Percentiles rank a stretch among this genome's conserved stretches.
phyloP scores from a whole-genome alignment of 2,797 vertebrate genomes.

The Sternotherus odoratus region DNA sequence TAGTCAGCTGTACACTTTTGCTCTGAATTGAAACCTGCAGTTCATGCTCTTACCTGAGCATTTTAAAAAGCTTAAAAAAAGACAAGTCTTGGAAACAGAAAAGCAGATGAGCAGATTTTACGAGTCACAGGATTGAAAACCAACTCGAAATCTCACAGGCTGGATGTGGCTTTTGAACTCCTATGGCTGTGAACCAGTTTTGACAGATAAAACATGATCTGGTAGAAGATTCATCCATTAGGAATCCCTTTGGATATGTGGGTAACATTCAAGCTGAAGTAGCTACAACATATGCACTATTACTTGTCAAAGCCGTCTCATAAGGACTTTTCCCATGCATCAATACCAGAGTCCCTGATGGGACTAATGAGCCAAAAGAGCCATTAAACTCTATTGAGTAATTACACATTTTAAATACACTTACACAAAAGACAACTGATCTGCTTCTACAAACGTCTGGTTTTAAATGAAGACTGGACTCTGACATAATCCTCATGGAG shows the following conservation, averaged over 20 bases:
- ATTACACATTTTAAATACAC: fast-evolving
- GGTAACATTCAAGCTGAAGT: neutral
- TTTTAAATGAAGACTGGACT: neutral
- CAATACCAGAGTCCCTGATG: neutral
- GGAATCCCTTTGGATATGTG: neutral
- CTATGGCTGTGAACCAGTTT: neutral
- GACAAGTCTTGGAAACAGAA: neutral
- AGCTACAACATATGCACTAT: neutral
- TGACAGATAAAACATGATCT: neutral
- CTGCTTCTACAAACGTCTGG: fast-evolving
- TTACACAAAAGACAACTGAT: neutral
- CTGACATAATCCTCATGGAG: neutral
- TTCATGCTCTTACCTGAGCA: neutral
- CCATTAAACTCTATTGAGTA: neutral
- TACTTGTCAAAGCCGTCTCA: neutral
- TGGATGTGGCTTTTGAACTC: neutral
- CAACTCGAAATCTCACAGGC: neutral
- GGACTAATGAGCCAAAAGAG: neutral
- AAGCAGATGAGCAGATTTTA: neutral
- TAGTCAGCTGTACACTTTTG: neutral
- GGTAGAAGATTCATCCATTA: neutral
- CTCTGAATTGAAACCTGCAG: neutral
- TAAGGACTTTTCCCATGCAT: neutral
- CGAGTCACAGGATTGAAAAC: neutral
- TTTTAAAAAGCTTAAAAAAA: neutral